Evolutionary conservation across 2,888 invertebrate species (phyloP).

Genomic region (Leptura quadrifasciata): DNA sequence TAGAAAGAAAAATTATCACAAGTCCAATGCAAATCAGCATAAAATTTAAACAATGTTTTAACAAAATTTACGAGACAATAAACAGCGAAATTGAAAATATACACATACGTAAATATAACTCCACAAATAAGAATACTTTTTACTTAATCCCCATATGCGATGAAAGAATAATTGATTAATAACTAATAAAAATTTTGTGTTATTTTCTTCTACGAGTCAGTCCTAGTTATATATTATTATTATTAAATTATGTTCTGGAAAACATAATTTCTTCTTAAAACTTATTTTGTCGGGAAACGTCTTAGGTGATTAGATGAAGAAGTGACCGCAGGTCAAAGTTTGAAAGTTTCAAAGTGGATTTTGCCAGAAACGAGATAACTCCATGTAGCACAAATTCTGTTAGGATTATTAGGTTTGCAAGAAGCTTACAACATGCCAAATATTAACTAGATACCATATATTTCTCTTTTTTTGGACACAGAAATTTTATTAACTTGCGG

Average conservation of each 20-base stretch:
- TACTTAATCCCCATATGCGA: too few species aligned
- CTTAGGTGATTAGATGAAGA: conserved; percentile 65
- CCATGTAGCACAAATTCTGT: conserved; percentile 68
- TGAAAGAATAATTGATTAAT: too few species aligned
- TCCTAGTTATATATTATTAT: not conserved
- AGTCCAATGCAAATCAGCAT: too few species aligned
- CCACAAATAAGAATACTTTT: too few species aligned
- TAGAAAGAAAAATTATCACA: too few species aligned
- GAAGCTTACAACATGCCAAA: conserved; percentile 59
- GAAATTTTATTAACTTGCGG: too few species aligned
- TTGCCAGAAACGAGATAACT: conserved; percentile 68
- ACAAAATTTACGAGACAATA: too few species aligned
- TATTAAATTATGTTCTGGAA: conserved; percentile 12
- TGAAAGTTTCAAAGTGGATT: conserved; percentile 70
- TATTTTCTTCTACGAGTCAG: not conserved
- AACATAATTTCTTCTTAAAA: conserved; percentile 33
- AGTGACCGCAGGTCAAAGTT: conserved; percentile 72
- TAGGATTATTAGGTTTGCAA: conserved; percentile 69
- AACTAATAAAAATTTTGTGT: too few species aligned
- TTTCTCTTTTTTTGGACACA: conserved; percentile 34
- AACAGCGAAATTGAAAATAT: too few species aligned
- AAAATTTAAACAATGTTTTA: too few species aligned
- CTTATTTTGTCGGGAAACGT: conserved; percentile 55
- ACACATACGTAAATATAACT: too few species aligned
- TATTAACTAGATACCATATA: conserved; percentile 54